A percentile compares a stretch with the other conserved stretches of the same genome.
Evolutionary conservation across 1,140 invertebrate species (phyloP).

Genomic region (Drosophila paulistorum): DNA sequence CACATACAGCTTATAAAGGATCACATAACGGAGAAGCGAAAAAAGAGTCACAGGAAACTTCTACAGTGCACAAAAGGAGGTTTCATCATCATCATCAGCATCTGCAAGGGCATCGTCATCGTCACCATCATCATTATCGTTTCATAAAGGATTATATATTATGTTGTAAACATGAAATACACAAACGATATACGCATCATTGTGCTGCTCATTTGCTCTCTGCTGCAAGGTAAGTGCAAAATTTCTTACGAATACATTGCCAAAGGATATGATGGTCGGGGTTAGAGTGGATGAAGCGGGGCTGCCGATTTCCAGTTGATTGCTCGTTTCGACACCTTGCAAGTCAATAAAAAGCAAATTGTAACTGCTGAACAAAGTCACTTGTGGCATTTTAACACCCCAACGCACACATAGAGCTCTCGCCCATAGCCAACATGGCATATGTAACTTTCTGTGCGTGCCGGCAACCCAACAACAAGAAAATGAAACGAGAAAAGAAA

Average conservation of each 20-base stretch:
- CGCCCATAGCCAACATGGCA: conserved; percentile 13
- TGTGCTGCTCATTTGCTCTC: conserved; percentile 77
- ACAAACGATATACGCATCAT: conserved; percentile 74
- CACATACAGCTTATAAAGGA: conserved; percentile 22
- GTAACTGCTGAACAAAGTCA: conserved; percentile 76
- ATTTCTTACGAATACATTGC: conserved; percentile 29
- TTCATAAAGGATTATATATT: conserved; percentile 70
- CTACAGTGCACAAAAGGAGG: conserved; percentile 3
- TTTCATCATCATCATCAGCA: conserved; percentile 49
- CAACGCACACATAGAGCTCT: conserved; percentile 47
- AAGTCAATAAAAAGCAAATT: conserved; percentile 81
- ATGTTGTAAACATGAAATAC: conserved; percentile 79
- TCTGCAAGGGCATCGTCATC: conserved; percentile 39
- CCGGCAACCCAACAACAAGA: conserved; percentile 28
- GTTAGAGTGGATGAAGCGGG: neutral
- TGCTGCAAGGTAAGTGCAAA: conserved; percentile 78
- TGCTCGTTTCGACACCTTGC: conserved; percentile 62
- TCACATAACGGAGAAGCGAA: conserved; percentile 10
- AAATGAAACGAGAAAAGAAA: conserved; percentile 37
- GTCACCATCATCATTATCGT: conserved; percentile 30
- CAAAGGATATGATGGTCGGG: neutral
- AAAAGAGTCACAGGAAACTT: conserved; percentile 25
- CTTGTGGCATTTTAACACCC: conserved; percentile 77
- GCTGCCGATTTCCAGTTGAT: conserved; percentile 44
- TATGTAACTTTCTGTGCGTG: conserved; percentile 63